phyloP scores from a whole-genome alignment of 2,113 vertebrate genomes.

The Meleagris gallopavo region DNA sequence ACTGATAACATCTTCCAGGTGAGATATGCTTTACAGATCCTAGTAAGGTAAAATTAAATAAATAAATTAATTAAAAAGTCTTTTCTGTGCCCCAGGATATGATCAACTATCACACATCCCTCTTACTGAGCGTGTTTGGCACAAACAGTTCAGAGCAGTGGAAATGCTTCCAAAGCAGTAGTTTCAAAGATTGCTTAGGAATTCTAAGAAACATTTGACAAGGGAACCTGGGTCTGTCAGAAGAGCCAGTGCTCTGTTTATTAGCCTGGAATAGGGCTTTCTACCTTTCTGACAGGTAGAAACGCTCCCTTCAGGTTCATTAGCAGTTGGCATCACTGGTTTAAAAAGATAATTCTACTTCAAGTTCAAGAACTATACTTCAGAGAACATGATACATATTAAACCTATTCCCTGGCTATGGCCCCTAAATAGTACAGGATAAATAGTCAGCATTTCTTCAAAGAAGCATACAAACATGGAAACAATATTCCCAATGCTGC shows the following conservation, averaged over 20 bases:
- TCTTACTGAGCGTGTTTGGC: not conserved
- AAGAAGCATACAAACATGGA: not conserved
- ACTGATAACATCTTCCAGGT: not conserved
- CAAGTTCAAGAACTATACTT: not conserved
- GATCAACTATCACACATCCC: constrained; percentile 1
- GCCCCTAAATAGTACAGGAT: not conserved
- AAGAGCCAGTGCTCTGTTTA: not conserved
- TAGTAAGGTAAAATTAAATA: constrained; percentile 18
- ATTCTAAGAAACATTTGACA: not conserved
- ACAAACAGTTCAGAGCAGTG: not conserved
- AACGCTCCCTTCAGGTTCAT: not conserved
- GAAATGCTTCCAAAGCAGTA: not conserved
- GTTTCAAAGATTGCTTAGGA: not conserved
- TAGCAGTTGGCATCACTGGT: not conserved
- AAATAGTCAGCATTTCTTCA: not conserved
- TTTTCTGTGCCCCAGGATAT: constrained; percentile 40
- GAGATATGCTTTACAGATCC: constrained; percentile 17
- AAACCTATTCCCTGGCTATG: not conserved
- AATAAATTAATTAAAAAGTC: not conserved
- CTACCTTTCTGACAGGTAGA: not conserved
- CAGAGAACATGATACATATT: not conserved
- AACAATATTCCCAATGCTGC: not conserved
- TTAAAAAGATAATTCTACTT: not conserved
- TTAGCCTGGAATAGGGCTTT: not conserved
- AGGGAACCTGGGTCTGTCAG: not conserved